Evolutionary conservation across 2,797 vertebrate species (phyloP), one percentile per base, ranked within the genome.

Genomic region (Tamandua tetradactyla): DNA sequence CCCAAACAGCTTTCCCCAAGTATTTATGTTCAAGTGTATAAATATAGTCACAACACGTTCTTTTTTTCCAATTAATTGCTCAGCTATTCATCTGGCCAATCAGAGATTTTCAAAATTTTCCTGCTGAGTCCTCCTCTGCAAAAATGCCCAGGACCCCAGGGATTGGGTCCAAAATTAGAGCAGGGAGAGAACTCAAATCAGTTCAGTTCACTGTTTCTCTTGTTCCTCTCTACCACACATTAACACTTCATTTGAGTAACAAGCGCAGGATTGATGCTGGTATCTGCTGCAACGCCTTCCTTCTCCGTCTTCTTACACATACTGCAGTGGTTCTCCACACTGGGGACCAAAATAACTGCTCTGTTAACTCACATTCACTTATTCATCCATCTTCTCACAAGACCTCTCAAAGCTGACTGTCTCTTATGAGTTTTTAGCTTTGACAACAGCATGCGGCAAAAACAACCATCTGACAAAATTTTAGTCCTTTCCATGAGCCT

Each of bases 41-140:
- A 89, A 62, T 57, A 75, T 1, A 71, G 12, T 64, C 47, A 80
- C 5, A 32, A 23, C 5, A 61, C 27, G 14, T 55, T 66, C 14
- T 52, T 25, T 18, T 18, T 83, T 89, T 76, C 74, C 81, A 83
- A 23, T 69, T 78, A 84, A 78, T 59, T 81, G 47, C 35, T 81
- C 55, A 44, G 9, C 52, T 44, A 7, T 25, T 96, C 47, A 52
- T 17, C 18, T 40, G 57, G 30, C 7, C 80, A 80, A 25, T 69
- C 44, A 57, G 9, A 80, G 47, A 92, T 82, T 20, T 44, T 30
- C 40, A 23, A 49, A 27, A 40, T 3, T n/a, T 81, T 80, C 59
- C 35, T 61, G 47, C 15, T 9, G 47, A 59, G 52, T 14, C 27
- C 14, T 57, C 18, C n/a, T 14, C 1, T 44, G 12, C 30, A 74